Base-by-base conservation (phyloP, 1,140 invertebrate genomes). In the Oreohelix idahoensis region DNA sequence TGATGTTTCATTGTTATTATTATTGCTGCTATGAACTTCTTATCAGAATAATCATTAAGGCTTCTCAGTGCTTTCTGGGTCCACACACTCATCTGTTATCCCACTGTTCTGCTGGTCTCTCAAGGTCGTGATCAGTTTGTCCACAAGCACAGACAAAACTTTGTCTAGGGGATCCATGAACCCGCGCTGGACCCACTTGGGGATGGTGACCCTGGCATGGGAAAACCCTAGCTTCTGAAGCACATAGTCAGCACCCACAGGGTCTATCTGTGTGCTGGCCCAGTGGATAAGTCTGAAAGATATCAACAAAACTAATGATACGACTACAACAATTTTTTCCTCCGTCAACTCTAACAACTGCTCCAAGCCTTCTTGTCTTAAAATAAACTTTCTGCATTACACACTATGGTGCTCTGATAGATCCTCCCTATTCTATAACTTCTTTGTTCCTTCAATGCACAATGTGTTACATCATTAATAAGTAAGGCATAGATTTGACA, bases 151-250 rank as follows among this genome's bases (percentile, higher is more conserved):
- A 26, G 92, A 90, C 5, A 92, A 82, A 17, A 93, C 84, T 77
- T 92, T 91, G 84, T 93, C 92, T 26, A 92, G 85, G 0, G 97
- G 97, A 93, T 99, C 98, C 95, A 99, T 97, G 86, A 98, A 97
- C 38, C 98, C 98, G 81, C 98, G 94, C 93, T 99, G 98, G 93
- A 99, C 95, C 97, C 98, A 99, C 93, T 99, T 99, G 32, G 98
- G 98, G 91, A 99, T 99, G 49, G 98, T 99, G 63, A 96, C 98
- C 66, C 98, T 94, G 2, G 98, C 98, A 93, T 99, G 98, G 81
- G 96, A 96, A 91, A 99, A 99, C 23, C 98, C 98, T 11, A 99
- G 94, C 92, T 98, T 98, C 93, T 99, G 97, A 49, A 99, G 94
- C 86, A 99, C 98, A 91, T 98, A 98, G 93, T 99, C 98, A 53